Evolutionary conservation across 2,888 invertebrate species (phyloP), one percentile per base, ranked within the genome.

Genomic region (Trachelus troglodyta): DNA sequence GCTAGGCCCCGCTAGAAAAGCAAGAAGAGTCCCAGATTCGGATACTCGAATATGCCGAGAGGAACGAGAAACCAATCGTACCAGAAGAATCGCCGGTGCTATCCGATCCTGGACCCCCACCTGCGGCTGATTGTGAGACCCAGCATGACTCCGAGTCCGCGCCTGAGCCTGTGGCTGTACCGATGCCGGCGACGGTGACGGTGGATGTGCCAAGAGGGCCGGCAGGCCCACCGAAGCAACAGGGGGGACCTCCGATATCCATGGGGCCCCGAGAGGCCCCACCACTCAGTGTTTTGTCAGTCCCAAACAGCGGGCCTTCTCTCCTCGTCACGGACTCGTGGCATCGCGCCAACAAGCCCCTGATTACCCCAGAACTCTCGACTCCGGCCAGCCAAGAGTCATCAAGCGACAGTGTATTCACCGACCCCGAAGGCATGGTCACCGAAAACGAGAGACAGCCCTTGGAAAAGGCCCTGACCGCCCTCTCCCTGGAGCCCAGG

Each of bases 351-450:
- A 91, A 91, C 79, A 86, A 89, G 56, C 85, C 87, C 75, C 83
- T 89, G 77, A 82, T 86, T 34, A 85, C 88, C 11, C 78, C 89
- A 75, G 88, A 88, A 77, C 86, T 89, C 84, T 89, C 89, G 75
- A 90, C 88, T 76, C 92, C 90, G 84, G 93, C 93, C 84, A 94
- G 93, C 87, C 93, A 92, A 88, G 94, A 93, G 83, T 94, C 95
- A 83, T 95, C 95, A 91, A 94, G 94, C 81, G 94, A 95, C 87
- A 96, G 96, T 89, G 94, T 95, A 91, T 96, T 96, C 92, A 95
- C 96, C 85, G 96, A 96, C 91, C 95, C 96, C 12, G 90, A 90
- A 31, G 87, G 87, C 83, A 92, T 92, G 87, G 90, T 91, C 23
- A 93, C 94, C 85, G 94, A 94, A 91, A 93, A 94, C n/a, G 76